These are phyloP conservation scores for Ligdia adustata DNA, from an alignment of 2,888 invertebrate genomes.

Conservation along the genomic window DNA sequence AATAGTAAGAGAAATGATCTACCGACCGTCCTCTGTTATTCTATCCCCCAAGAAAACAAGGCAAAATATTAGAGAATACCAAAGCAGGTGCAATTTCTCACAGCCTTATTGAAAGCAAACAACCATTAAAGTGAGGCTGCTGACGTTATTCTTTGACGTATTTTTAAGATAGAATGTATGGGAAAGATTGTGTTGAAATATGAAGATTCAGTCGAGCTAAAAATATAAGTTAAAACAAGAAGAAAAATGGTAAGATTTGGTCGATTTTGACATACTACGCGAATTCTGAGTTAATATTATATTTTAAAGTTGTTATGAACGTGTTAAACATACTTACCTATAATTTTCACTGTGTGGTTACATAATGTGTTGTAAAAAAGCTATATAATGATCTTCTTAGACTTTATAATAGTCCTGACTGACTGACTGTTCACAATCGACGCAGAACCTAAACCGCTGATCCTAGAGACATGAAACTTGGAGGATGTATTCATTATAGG, in stretches of 20 bases:
- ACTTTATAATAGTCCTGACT: too few relatives aligned
- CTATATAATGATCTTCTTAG: too few relatives aligned
- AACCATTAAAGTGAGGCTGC: constrained; percentile 63
- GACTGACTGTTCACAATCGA: too few relatives aligned
- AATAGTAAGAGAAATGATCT: constrained; percentile 3
- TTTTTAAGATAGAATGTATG: constrained; percentile 31
- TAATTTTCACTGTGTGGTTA: too few relatives aligned
- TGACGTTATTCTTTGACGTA: constrained; percentile 48
- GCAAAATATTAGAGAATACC: constrained; percentile 44
- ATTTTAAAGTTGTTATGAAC: too few relatives aligned
- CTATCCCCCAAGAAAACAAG: constrained; percentile 43
- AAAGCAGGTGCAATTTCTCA: constrained; percentile 51
- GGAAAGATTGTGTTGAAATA: constrained; percentile 14
- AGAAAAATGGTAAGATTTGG: not conserved
- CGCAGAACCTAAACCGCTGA: too few relatives aligned
- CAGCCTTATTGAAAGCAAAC: constrained; percentile 74
- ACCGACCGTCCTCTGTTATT: constrained; percentile 21
- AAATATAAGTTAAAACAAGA: not conserved
- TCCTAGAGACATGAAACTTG: too few relatives aligned
- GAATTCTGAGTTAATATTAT: too few relatives aligned
- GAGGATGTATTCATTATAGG: too few relatives aligned
- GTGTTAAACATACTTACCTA: too few relatives aligned
- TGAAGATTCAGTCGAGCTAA: constrained; percentile 5
- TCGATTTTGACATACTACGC: not conserved
- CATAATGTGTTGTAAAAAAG: too few relatives aligned